Evolutionary conservation across 2,888 invertebrate genomes (phyloP), one percentile per base, ranked within the genome.

Genomic region (Drosophila putrida): DNA sequence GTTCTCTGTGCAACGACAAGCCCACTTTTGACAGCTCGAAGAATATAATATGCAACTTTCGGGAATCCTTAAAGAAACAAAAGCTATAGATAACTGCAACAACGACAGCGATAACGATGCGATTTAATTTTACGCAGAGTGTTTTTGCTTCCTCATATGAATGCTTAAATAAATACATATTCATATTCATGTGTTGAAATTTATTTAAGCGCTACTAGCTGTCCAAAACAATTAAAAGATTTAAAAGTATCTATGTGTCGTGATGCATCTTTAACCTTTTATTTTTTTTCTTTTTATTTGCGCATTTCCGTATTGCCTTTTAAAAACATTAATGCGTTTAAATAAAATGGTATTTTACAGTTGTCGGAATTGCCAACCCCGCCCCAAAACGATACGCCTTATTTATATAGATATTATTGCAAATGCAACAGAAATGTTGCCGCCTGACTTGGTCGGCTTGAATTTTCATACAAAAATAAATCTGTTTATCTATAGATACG

Each of bases 231-330:
- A 78, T 78, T 64, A 72, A 80, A 75, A 80, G 64, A 76, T 73
- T 67, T 62, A 75, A 76, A 65, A 65, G 62, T 84, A 66, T 74
- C 66, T 75, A 75, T 72, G 71, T 79, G 69, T 5, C 10, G 33
- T 31, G 36, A 66, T 63, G 71, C 59, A 69, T 74, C 49, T 73
- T 41, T 62, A 31, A 36, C 35, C 35, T 28, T 35, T 31, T 31
- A 31, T 31, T 35, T 31, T 35, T 25, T 20, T 20, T 9, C n/a
- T 31, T 51, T 10, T 9, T 27, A 39, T 51, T 58, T 55, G 46
- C 41, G 35, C 67, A 84, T 79, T 87, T 82, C 84, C 84, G 87
- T 49, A 59, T 84, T 75, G 59, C 15, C 46, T 65, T 71, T 63
- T 57, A 20, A 58, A 73, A 57, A 71, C 73, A 74, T 81, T 59